A percentile compares a stretch with the other conserved stretches of the same genome.
phyloP scores from a whole-genome alignment of 2,113 vertebrate species.

The Galbula dea region DNA sequence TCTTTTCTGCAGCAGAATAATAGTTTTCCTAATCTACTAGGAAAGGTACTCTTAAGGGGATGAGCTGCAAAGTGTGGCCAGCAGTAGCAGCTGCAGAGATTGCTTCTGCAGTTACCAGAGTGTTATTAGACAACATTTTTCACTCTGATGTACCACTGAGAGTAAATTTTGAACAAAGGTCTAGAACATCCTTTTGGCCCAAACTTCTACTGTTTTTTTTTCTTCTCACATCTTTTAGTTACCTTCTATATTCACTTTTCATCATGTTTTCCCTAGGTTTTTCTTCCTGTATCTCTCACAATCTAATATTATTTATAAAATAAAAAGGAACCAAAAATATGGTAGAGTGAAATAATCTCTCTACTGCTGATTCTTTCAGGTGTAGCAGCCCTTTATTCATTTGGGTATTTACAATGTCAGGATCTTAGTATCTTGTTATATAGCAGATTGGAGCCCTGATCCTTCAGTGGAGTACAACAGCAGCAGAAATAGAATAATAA shows the following conservation, averaged over 20 bases:
- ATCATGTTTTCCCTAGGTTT: not conserved
- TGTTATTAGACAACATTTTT: not conserved
- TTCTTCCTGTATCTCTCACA: not conserved
- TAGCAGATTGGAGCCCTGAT: not conserved
- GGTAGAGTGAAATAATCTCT: not conserved
- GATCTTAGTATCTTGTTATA: not conserved
- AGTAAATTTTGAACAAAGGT: not conserved
- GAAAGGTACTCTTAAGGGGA: not conserved
- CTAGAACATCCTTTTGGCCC: not conserved
- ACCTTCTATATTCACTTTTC: not conserved
- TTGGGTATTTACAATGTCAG: not conserved
- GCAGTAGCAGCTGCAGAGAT: not conserved
- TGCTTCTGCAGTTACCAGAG: not conserved
- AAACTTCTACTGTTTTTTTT: not conserved
- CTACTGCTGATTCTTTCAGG: not conserved
- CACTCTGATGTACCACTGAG: not conserved
- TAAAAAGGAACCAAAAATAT: not conserved
- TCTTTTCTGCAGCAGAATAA: not conserved
- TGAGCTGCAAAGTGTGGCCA: not conserved
- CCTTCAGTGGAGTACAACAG: slow-evolving; percentile 1
- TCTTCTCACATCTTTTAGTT: not conserved
- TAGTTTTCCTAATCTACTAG: not conserved
- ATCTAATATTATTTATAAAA: not conserved
- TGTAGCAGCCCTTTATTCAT: not conserved
- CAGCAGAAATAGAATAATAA: slow-evolving; percentile 9